Evolutionary conservation across 2,113 vertebrate genomes (phyloP), one percentile per base, ranked within the genome.

Genomic region (Lasiurus cinereus): DNA sequence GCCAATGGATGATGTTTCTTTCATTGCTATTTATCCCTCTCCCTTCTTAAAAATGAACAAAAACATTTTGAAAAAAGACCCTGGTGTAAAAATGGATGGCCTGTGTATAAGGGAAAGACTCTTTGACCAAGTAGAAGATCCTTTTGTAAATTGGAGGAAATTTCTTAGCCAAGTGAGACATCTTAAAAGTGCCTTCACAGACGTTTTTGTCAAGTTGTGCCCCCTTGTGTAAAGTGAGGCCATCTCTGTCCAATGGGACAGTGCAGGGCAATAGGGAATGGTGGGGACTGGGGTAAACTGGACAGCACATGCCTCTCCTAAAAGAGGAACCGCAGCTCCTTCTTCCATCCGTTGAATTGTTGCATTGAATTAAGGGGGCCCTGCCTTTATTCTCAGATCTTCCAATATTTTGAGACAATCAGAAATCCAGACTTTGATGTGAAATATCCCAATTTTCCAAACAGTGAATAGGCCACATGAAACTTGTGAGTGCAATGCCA

Each of bases 21-120:
- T 59, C 56, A 59, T 59, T 21, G 56, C 24, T 56, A 3, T 56
- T 56, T 56, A 56, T 24, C 56, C 56, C 56, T 59, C 56, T 59
- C 22, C 56, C 56, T 24, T 59, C 56, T 22, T 59, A 59, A 59
- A 59, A 59, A 59, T 59, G 21, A 59, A 56, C 7, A 56, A 56
- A 56, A 56, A 56, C 19, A 8, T 56, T 8, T 56, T 56, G 21
- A 8, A 8, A 56, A 56, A 79, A 96, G 67, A 93, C 69, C 33
- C 27, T 82, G 85, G 69, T 89, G n/a, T 90, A 76, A 94, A 94
- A 95, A 77, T 36, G 50, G 62, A 91, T 91, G 73, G 62, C 7
- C 39, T 83, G 9, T 52, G 52, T 89, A 7, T 82, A 94, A 95
- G 54, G 82, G 15, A 90, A 88, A 70, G 46, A 59, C 31, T 83